Conservation (phyloP, 2,113 vertebrate species). For the Tychaedon coryphoeus region DNA sequence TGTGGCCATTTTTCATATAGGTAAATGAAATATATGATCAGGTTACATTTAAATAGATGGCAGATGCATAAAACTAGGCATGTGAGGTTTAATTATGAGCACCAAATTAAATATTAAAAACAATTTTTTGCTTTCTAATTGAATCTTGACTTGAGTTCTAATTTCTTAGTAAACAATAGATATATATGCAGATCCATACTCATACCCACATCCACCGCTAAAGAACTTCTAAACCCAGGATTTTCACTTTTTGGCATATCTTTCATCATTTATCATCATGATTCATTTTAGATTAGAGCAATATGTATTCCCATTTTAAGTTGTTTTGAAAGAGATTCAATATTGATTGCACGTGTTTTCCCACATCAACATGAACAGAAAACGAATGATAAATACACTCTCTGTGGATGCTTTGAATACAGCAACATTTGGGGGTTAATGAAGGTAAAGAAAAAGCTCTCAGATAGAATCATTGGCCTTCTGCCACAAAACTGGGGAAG, state of each 20-base stretch:
- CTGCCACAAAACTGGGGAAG: conserved; percentile 46
- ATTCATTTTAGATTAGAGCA: conserved; percentile 56
- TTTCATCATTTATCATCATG: conserved; percentile 48
- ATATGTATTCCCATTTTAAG: conserved; percentile 51
- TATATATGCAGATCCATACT: background rate
- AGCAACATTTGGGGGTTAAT: conserved; percentile 60
- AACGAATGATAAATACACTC: conserved; percentile 53
- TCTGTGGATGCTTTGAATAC: conserved; percentile 26
- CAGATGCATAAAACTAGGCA: background rate
- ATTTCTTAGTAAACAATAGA: background rate
- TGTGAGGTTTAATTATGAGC: background rate
- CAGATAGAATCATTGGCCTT: conserved; percentile 20
- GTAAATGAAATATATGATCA: background rate
- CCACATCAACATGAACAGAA: conserved; percentile 52
- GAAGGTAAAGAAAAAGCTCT: conserved; percentile 57
- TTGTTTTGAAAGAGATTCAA: conserved; percentile 44
- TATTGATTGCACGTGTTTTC: conserved; percentile 65
- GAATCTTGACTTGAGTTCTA: background rate
- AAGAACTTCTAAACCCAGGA: background rate
- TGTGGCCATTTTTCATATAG: background rate
- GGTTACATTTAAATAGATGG: background rate
- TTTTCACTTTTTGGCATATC: conserved; percentile 45
- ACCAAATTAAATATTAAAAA: background rate
- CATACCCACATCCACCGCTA: background rate
- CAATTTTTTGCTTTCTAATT: background rate